Evolutionary conservation across 2,888 invertebrate genomes (phyloP).

Genomic region (Andrena praecox): DNA sequence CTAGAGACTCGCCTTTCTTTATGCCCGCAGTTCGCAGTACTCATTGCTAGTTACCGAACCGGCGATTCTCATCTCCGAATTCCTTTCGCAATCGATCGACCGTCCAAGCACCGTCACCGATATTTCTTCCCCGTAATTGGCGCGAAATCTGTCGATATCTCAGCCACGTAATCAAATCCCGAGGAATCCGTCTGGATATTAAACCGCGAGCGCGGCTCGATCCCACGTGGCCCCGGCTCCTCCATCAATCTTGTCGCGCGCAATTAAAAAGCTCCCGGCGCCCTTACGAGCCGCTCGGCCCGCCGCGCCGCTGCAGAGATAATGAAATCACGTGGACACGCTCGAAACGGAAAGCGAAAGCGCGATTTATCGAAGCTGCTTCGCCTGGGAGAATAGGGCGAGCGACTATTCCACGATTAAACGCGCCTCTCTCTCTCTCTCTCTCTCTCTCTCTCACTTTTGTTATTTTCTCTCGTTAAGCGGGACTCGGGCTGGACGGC

Average conservation of each 20-base stretch:
- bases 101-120: conserved; percentile 20
- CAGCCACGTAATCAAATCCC: background rate
- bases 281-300: conserved; percentile 2
- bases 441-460: background rate
- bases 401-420: conserved; percentile 23
- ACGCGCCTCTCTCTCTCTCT: conserved; percentile 21
- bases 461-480: conserved; percentile 39
- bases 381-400: conserved; percentile 1
- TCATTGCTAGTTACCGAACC: background rate
- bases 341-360: conserved; percentile 3
- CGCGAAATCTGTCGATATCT: conserved; percentile 40
- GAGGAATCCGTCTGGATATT: background rate
- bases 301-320: background rate
- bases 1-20: too few species aligned
- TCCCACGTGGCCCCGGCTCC: background rate
- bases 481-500: background rate
- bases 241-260: conserved; percentile 12
- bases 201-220: background rate
- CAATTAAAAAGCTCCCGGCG: conserved; percentile 15
- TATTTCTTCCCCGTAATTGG: conserved; percentile 37
- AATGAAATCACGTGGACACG: conserved; percentile 15
- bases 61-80: conserved; percentile 18
- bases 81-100: conserved; percentile 34
- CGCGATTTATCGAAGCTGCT: conserved; percentile 9
- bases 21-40: background rate